phyloP scores from a whole-genome alignment of 2,888 invertebrate genomes.

The Andricus quercusramuli region DNA sequence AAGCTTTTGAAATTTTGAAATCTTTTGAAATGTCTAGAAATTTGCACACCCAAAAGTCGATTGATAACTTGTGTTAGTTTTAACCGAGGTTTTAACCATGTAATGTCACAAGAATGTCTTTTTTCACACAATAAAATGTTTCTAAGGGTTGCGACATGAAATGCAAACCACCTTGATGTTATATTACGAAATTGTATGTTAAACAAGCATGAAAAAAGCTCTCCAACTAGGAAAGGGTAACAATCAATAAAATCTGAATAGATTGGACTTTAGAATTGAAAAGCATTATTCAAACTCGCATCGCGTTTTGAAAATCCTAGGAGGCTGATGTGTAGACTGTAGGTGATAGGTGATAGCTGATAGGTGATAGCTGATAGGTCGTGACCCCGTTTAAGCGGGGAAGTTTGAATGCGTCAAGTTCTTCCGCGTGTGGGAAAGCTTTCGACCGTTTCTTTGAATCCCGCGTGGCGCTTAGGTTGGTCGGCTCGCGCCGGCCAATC shows the following conservation, averaged over 20 bases:
- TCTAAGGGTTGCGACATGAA: no score
- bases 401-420: conserved; percentile 31
- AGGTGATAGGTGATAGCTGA: neutral
- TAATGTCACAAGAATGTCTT: no score
- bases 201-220: neutral
- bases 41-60: no score
- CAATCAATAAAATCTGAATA: conserved; percentile 13
- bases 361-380: conserved; percentile 15
- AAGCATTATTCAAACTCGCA: neutral
- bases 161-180: no score
- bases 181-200: no score
- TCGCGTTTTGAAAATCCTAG: neutral
- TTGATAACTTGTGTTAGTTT: no score
- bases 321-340: neutral
- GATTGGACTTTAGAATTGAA: neutral
- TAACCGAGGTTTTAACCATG: no score
- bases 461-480: conserved; percentile 74
- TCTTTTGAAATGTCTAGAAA: no score
- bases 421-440: conserved; percentile 48
- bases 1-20: no score
- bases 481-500: conserved; percentile 70
- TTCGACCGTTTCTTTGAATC: conserved; percentile 61
- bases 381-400: neutral
- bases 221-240: neutral
- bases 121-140: no score